Evolutionary conservation across 2,113 vertebrate genomes (phyloP), one percentile per base, ranked within the genome.

Genomic region (Ahaetulla prasina): DNA sequence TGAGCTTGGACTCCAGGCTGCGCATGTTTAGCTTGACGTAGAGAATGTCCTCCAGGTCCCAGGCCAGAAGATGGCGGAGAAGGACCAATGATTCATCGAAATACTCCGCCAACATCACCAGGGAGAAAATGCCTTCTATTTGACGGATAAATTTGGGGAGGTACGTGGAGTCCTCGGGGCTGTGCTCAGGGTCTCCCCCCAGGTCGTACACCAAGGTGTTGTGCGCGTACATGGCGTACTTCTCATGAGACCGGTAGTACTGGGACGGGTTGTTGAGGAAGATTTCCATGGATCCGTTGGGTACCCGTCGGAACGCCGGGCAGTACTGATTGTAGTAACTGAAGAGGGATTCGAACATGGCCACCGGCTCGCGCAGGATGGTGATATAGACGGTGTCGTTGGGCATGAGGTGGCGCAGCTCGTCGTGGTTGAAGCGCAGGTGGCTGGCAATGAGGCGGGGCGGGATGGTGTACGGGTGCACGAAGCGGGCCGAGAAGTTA

Each of bases 331-430:
- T 98, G 95, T 98, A 99, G 96, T 99, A 99, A 88, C 96, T 98
- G 95, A 99, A 99, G 88, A 98, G 97, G 0, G 98, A 99, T 92
- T 99, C 98, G 55, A 99, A 99, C 98, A 98, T 99, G 93, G 97
- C 97, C 2, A 97, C 96, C 0, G 98, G 98, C 94, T 99, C 98
- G 0, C 98, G 97, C 93, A 99, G 93, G 95, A 99, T 98, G 53
- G 98, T 98, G 92, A 98, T 85, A 25, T 98, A 98, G 20, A 98
- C n/a, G 0, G 98, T 98, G 95, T 97, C 95, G 0, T 97, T 97
- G 25, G 98, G 98, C 98, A 98, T 98, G 88, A 99, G 95, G 63
- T 96, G 97, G 14, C 87, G 94, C 22, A 98, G 93, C 95, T 98
- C 98, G 0, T 95, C 93, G 30, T 90, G 97, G 96, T 97, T 97